These are phyloP conservation scores for Molossus molossus DNA, from an alignment of 2,797 vertebrate genomes.

Conservation along the genomic window DNA sequence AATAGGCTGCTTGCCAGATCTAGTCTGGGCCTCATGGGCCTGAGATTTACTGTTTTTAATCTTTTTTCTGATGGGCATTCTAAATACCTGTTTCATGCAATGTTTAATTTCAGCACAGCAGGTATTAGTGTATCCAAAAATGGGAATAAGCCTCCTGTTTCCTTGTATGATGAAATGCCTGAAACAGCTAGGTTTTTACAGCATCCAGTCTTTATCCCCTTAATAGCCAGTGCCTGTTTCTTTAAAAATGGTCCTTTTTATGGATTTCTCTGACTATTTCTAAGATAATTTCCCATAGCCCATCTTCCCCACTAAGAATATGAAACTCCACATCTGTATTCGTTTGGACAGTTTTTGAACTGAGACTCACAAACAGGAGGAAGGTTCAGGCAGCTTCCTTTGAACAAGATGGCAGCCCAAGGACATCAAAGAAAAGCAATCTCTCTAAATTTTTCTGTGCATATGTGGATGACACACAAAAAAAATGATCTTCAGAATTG, in stretches of 20 bases:
- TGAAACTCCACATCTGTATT: constrained; percentile 1
- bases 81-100: constrained; percentile 85
- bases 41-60: constrained; percentile 88
- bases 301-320: constrained; percentile 21
- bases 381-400: constrained; percentile 47
- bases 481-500: constrained; percentile 57
- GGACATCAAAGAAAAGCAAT: constrained; percentile 43
- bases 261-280: constrained; percentile 7
- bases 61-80: constrained; percentile 85
- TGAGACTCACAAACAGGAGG: background rate
- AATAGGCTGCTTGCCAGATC: constrained; percentile 81
- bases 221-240: background rate
- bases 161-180: constrained; percentile 75
- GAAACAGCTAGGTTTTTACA: constrained; percentile 64
- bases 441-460: constrained; percentile 1
- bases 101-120: constrained; percentile 87
- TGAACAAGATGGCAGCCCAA: constrained; percentile 65
- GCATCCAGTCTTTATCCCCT: background rate
- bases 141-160: constrained; percentile 74
- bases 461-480: constrained; percentile 41
- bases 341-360: constrained; percentile 32
- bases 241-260: constrained; percentile 40
- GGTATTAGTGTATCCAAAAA: constrained; percentile 80
- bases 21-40: constrained; percentile 73
- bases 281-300: background rate